Evolutionary conservation across 2,888 invertebrate species (phyloP).

Genomic region (Orchestes rusci): DNA sequence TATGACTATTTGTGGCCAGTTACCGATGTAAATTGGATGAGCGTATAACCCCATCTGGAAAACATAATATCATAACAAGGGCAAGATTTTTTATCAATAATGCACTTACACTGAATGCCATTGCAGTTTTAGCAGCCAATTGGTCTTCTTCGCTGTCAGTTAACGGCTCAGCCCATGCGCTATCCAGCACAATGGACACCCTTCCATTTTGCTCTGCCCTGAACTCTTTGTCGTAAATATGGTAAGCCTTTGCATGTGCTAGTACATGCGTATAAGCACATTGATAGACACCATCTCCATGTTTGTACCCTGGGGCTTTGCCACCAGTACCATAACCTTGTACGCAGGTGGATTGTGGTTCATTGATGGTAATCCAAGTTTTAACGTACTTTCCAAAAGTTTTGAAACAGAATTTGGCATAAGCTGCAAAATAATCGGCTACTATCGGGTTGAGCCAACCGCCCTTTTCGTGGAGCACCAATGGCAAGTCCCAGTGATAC

Average conservation of each 20-base stretch:
- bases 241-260: conserved; percentile 61
- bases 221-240: conserved; percentile 56
- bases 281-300: conserved; percentile 44
- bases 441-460: conserved; percentile 58
- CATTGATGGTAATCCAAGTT: conserved; percentile 51
- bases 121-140: conserved; percentile 6
- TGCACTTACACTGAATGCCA: conserved; percentile 18
- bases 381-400: conserved; percentile 41
- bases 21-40: conserved; percentile 59
- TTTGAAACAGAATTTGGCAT: conserved; percentile 49
- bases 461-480: conserved; percentile 45
- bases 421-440: conserved; percentile 53
- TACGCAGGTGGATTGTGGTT: conserved; percentile 40
- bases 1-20: conserved; percentile 61
- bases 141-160: conserved; percentile 11
- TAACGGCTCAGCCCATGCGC: conserved; percentile 14
- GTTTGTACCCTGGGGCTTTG: conserved; percentile 22
- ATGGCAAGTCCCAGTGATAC: conserved; percentile 46
- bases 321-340: conserved; percentile 32
- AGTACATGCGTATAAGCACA: conserved; percentile 58
- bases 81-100: too few species aligned
- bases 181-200: conserved; percentile 20
- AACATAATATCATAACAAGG: too few species aligned
- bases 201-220: conserved; percentile 45
- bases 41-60: conserved; percentile 24